These are phyloP conservation scores for Eutrigla gurnardus DNA, from an alignment of 2,797 vertebrate genomes.

Conservation along the genomic window DNA sequence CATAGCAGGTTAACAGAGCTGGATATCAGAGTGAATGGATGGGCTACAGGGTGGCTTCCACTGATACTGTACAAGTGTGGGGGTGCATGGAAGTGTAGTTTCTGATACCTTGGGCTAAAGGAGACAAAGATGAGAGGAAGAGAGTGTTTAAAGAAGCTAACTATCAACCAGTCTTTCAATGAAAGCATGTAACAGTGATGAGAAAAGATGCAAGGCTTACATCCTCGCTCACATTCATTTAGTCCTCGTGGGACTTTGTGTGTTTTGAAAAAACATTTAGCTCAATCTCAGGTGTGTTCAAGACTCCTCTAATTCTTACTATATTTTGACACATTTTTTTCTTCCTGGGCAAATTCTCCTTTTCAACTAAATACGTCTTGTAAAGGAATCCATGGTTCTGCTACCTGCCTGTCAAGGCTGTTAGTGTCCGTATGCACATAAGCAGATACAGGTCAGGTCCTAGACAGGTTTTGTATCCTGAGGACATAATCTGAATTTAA, in stretches of 20 bases:
- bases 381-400: constrained; percentile 29
- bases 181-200: neutral
- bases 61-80: neutral
- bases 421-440: constrained; percentile 19
- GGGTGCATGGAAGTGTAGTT: neutral
- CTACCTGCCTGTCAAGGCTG: constrained; percentile 23
- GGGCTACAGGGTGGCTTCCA: constrained; percentile 6
- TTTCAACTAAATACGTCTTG: neutral
- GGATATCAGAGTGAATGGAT: constrained; percentile 26
- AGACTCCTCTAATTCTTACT: neutral
- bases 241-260: neutral
- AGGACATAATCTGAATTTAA: constrained; percentile 67
- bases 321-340: too few relatives aligned
- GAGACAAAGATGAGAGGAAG: neutral
- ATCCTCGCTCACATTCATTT: neutral
- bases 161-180: neutral
- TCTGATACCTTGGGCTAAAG: constrained; percentile 7
- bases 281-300: neutral
- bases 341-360: neutral
- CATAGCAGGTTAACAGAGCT: constrained; percentile 30
- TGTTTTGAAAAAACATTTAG: neutral
- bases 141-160: neutral
- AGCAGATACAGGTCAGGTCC: constrained; percentile 54
- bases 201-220: neutral
- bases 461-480: constrained; percentile 65